These are phyloP conservation scores for Acronicta alni DNA, from an alignment of 2,888 invertebrate species.

Conservation along the genomic window DNA sequence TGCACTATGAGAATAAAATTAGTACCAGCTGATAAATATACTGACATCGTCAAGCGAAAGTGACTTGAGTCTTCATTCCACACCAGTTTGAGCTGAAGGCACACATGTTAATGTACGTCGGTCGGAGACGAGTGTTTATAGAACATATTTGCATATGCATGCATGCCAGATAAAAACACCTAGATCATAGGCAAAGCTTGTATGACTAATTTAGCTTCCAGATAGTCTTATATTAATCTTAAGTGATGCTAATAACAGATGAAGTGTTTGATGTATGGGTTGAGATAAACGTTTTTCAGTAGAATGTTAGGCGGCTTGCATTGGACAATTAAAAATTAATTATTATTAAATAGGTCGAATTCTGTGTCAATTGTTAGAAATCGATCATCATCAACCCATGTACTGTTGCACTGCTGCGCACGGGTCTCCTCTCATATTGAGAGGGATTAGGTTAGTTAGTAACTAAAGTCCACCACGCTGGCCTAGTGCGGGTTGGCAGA, in stretches of 20 bases:
- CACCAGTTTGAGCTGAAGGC: slow-evolving; percentile 56
- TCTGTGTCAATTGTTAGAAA: too few relatives aligned
- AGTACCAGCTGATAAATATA: slow-evolving; percentile 41
- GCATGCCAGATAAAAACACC: slow-evolving; percentile 71
- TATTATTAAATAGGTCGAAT: too few relatives aligned
- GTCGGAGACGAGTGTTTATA: slow-evolving; percentile 67
- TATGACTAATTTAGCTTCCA: slow-evolving; percentile 70
- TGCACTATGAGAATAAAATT: slow-evolving; percentile 33
- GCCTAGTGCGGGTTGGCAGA: too few relatives aligned
- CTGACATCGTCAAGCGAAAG: slow-evolving; percentile 58
- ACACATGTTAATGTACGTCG: slow-evolving; percentile 68
- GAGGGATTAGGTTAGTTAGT: too few relatives aligned
- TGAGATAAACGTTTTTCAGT: slow-evolving; percentile 22
- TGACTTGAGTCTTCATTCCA: slow-evolving; percentile 56
- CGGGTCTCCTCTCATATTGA: too few relatives aligned
- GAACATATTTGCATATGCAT: slow-evolving; percentile 77
- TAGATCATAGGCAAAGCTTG: slow-evolving; percentile 73
- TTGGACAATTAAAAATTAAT: too few relatives aligned
- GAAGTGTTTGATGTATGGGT: slow-evolving; percentile 28
- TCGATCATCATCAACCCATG: too few relatives aligned
- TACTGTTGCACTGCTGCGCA: too few relatives aligned
- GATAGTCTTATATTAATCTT: slow-evolving; percentile 55
- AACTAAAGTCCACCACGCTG: too few relatives aligned
- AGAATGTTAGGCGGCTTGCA: slow-evolving; percentile 14
- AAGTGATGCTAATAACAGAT: slow-evolving; percentile 62